These are phyloP conservation scores for Polyploca ridens DNA, from an alignment of 2,888 invertebrate species.

Conservation along the genomic window DNA sequence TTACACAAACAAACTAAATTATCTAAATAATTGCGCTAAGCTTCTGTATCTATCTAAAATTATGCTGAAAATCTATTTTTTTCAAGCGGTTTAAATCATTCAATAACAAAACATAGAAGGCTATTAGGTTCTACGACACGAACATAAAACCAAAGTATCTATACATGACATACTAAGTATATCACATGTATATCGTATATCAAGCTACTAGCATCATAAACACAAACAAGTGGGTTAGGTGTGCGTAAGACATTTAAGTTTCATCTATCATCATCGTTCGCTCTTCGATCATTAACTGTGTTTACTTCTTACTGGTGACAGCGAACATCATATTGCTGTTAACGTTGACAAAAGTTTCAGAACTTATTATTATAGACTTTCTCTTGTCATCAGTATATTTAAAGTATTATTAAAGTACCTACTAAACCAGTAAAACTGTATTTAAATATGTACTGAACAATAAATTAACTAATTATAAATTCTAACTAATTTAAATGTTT, in stretches of 20 bases:
- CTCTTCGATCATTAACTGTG: constrained; percentile 79
- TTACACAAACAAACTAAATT: too few species aligned
- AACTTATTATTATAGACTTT: constrained; percentile 10
- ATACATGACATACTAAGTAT: not conserved
- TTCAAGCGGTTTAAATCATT: too few species aligned
- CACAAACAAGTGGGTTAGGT: constrained; percentile 57
- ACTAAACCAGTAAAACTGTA: not conserved
- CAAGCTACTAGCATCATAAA: not conserved
- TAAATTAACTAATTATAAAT: too few species aligned
- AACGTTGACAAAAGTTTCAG: constrained; percentile 59
- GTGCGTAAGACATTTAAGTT: constrained; percentile 75
- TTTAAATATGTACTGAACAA: too few species aligned
- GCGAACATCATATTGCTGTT: constrained; percentile 80
- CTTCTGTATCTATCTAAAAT: too few species aligned
- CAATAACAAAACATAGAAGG: too few species aligned
- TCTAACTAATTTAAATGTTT: too few species aligned
- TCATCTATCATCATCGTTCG: constrained; percentile 79
- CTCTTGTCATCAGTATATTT: not conserved
- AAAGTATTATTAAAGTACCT: not conserved
- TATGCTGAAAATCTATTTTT: too few species aligned
- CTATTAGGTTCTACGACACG: too few species aligned
- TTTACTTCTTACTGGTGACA: constrained; percentile 72
- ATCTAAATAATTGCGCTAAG: too few species aligned
- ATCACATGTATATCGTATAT: not conserved
- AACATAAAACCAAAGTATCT: too few species aligned